Conservation (phyloP, 2,797 vertebrate genomes). For the Sandelia bainsii region DNA sequence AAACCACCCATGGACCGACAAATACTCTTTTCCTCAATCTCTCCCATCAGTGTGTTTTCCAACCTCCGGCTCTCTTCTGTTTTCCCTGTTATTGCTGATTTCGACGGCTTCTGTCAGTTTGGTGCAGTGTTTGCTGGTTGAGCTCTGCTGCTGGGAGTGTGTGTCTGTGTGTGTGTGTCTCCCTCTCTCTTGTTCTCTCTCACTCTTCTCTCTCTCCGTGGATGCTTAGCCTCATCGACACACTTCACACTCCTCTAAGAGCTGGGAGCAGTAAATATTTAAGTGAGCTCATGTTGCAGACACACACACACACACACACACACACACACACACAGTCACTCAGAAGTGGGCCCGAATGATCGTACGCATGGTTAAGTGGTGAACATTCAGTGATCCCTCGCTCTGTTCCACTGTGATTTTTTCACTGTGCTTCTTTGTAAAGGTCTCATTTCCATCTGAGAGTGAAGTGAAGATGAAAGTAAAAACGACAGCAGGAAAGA, state of each 20-base stretch:
- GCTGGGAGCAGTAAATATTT: slow-evolving; percentile 52
- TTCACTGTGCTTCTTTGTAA: slow-evolving; percentile 19
- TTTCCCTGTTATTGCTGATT: slow-evolving; percentile 42
- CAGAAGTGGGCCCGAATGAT: slow-evolving; percentile 10
- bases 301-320: slow-evolving; percentile 3
- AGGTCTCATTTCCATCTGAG: slow-evolving; percentile 62
- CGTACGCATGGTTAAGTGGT: slow-evolving; percentile 10
- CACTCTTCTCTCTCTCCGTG: slow-evolving; percentile 1
- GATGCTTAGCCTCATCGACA: slow-evolving; percentile 36
- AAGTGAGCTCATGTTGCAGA: slow-evolving; percentile 32
- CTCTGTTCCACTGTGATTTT: not conserved
- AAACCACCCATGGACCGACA: not conserved
- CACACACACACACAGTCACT: slow-evolving; percentile 15
- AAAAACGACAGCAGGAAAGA: not conserved
- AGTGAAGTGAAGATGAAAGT: slow-evolving; percentile 35
- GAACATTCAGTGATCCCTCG: slow-evolving; percentile 1
- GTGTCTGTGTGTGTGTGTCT: not conserved
- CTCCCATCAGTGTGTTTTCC: slow-evolving; percentile 8
- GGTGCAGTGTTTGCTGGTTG: slow-evolving; percentile 38
- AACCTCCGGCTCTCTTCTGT: slow-evolving; percentile 20
- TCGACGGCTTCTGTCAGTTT: slow-evolving; percentile 56
- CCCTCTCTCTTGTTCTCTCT: not conserved
- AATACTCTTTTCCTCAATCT: not conserved
- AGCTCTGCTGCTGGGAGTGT: slow-evolving; percentile 8
- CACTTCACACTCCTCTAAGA: slow-evolving; percentile 49